A percentile compares a stretch with the other conserved stretches of the same genome.
Evolutionary conservation across 2,888 invertebrate genomes (phyloP).

Genomic region (Trichogramma dendrolimi): DNA sequence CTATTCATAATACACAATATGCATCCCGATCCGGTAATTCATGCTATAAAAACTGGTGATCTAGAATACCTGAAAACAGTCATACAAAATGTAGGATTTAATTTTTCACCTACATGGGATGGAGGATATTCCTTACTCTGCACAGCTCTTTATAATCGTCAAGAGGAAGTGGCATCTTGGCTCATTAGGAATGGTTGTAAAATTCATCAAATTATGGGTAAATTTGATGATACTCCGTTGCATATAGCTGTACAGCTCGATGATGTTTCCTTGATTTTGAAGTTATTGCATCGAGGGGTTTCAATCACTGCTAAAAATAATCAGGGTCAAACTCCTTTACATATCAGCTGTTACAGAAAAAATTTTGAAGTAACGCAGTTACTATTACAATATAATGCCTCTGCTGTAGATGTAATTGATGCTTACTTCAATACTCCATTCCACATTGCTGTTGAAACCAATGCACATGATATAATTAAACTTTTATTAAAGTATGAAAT

Average conservation of each 20-base stretch:
- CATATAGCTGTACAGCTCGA: conserved; percentile 13
- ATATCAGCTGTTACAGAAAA: conserved; percentile 7
- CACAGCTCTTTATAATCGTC: conserved; percentile 5
- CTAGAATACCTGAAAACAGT: conserved; percentile 7
- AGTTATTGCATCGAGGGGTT: conserved; percentile 14
- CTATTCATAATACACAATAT: too few species aligned
- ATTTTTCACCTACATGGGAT: conserved; percentile 6
- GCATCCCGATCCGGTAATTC: conserved; percentile 1
- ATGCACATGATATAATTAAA: conserved; percentile 3
- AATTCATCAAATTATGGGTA: conserved; percentile 3
- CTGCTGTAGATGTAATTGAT: conserved; percentile 6
- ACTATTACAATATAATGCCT: conserved; percentile 4
- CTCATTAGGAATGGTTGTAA: conserved; percentile 13
- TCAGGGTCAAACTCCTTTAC: conserved; percentile 14
- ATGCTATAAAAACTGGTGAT: conserved; percentile 5
- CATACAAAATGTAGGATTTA: conserved; percentile 3
- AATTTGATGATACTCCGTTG: conserved; percentile 4
- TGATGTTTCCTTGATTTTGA: background rate
- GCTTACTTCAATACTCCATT: conserved; percentile 6
- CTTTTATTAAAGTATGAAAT: background rate
- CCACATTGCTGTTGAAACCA: conserved; percentile 15
- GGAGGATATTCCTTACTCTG: conserved; percentile 9
- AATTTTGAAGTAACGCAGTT: conserved; percentile 9
- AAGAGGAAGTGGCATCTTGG: conserved; percentile 10
- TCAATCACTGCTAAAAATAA: conserved; percentile 3